Percentiles rank a stretch among this genome's conserved stretches.
These are phyloP conservation scores for Kuschelorhynchus macadamiae DNA, from an alignment of 2,888 invertebrate species.

Conservation along the genomic window DNA sequence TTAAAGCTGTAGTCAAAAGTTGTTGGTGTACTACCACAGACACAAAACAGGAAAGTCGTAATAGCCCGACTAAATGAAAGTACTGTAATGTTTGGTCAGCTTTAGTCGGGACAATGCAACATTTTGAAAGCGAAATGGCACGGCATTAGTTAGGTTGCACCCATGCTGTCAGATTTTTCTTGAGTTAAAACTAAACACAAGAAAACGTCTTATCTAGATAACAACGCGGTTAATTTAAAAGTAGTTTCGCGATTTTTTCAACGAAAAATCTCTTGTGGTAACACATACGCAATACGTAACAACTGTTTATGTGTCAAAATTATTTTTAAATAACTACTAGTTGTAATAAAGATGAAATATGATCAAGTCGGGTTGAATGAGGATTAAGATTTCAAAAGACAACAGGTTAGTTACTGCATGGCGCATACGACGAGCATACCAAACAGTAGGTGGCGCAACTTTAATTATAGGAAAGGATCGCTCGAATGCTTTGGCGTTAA, in stretches of 20 bases:
- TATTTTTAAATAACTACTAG: conserved; percentile 19
- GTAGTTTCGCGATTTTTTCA: conserved; percentile 13
- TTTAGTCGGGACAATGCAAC: conserved; percentile 2
- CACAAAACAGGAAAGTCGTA: too few species aligned
- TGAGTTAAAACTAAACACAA: conserved; percentile 10
- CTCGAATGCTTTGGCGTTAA: conserved; percentile 20
- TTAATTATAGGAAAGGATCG: conserved; percentile 35
- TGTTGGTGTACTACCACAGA: too few species aligned
- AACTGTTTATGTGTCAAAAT: conserved; percentile 21
- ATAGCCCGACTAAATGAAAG: too few species aligned
- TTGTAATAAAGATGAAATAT: conserved; percentile 42
- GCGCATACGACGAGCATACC: conserved; percentile 15
- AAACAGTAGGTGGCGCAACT: conserved; percentile 40
- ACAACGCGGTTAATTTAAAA: conserved; percentile 33
- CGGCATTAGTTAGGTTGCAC: conserved; percentile 34
- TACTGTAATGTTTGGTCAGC: conserved; percentile 1
- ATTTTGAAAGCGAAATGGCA: conserved; percentile 31
- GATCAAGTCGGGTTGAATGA: conserved; percentile 7
- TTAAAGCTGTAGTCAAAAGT: too few species aligned
- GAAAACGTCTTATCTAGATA: conserved; percentile 32
- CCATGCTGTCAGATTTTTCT: conserved; percentile 21
- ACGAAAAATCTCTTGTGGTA: conserved; percentile 25
- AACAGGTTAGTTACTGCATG: conserved; percentile 16
- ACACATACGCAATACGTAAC: conserved; percentile 23
- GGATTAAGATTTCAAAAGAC: conserved; percentile 45